These are phyloP conservation scores for Leptopilina myrica DNA, from an alignment of 2,888 invertebrate species.

Conservation along the genomic window DNA sequence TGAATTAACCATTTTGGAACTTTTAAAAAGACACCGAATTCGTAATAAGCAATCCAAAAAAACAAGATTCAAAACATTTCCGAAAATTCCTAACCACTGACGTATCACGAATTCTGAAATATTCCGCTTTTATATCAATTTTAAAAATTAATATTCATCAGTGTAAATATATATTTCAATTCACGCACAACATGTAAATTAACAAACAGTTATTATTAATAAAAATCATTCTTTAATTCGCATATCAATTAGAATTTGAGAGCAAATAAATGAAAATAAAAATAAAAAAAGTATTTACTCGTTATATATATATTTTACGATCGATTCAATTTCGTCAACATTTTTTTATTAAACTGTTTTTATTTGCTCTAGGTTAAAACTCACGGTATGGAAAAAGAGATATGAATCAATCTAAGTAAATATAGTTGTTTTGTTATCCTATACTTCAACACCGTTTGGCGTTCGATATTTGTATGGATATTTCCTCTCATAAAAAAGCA, in stretches of 20 bases:
- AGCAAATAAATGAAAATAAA: neutral
- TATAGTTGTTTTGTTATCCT: conserved; percentile 12
- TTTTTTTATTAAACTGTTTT: neutral
- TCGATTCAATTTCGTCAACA: neutral
- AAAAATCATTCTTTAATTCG: too few species aligned
- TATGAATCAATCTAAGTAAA: conserved; percentile 3
- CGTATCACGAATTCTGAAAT: too few species aligned
- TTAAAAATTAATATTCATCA: too few species aligned
- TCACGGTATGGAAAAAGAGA: neutral
- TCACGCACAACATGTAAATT: too few species aligned
- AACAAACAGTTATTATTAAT: too few species aligned
- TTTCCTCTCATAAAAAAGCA: conserved; percentile 1
- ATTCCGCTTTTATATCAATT: too few species aligned
- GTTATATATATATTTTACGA: neutral
- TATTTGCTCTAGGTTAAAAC: neutral
- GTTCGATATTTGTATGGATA: conserved; percentile 12
- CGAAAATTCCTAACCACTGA: too few species aligned
- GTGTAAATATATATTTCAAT: too few species aligned
- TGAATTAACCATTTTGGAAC: too few species aligned
- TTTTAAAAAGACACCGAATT: too few species aligned
- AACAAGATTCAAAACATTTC: too few species aligned
- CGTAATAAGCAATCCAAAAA: too few species aligned
- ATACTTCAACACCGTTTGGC: conserved; percentile 6
- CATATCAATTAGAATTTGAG: neutral
- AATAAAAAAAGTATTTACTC: neutral